Evolutionary conservation across 2,113 vertebrate genomes (phyloP), one percentile per base, ranked within the genome.

Genomic region (Erinaceus europaeus): DNA sequence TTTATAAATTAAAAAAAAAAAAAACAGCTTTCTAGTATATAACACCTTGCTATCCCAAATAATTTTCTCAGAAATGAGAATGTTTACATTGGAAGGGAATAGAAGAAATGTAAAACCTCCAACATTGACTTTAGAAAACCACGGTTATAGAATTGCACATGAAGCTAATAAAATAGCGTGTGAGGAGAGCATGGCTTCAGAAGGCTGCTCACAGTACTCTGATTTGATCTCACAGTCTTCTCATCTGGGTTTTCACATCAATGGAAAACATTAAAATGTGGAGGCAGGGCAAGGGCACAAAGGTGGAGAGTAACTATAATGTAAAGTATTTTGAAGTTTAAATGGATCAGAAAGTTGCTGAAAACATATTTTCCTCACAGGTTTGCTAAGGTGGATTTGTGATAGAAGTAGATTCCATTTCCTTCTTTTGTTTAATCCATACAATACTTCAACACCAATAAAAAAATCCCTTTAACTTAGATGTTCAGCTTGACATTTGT

Each of bases 401-500:
- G 20, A 81, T 50, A 68, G 57, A 59, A 75, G 57, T 25, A 73
- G 68, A 81, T 77, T 76, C 13, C 48, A 34, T 73, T 64, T 68
- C 15, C 32, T 25, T 25, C 57, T 76, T 84, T 86, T 65, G 65
- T 77, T 88, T 88, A 80, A 84, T 78, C 38, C 40, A 6, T 57
- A 53, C 59, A 71, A 3, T 84, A n/a, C 38, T 84, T 89, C 32
- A 83, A 40, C 42, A 71, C 48, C 82, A 79, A 42, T 84, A 83
- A 81, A 83, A 81, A 77, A 89, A 78, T 52, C 61, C 25, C 64
- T 67, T 89, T 82, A 73, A 80, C 57, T 81, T 14, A n/a, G 17
- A 81, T 77, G 34, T 77, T 85, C 12, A 50, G 62, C 69, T 81
- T 84, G 32, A 68, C 74, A 87, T 93, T 75, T 89, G 84, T 78